Percentiles rank a stretch among this genome's conserved stretches.
Conservation (phyloP, 2,797 vertebrate genomes). For the Carcharodon carcharias region DNA sequence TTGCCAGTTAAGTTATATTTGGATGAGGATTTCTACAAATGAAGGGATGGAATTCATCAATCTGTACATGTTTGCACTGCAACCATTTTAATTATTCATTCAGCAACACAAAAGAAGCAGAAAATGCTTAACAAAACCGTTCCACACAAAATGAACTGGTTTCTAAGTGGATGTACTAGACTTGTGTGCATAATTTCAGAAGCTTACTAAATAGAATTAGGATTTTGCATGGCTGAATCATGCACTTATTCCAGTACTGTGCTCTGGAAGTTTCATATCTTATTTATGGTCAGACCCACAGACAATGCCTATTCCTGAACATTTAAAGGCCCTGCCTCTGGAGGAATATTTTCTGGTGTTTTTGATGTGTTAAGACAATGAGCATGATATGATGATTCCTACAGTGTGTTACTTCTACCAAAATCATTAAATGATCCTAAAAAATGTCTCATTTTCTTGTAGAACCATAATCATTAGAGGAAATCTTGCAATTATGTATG, state of each 20-base stretch:
- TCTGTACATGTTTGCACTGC: conserved; percentile 1
- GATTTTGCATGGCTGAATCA: not conserved
- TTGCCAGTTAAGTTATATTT: not conserved
- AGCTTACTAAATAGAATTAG: not conserved
- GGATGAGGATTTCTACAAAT: not conserved
- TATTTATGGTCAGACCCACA: not conserved
- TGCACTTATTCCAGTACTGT: not conserved
- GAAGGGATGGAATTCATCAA: not conserved
- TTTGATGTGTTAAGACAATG: not conserved
- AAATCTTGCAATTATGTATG: not conserved
- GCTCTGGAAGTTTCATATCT: not conserved
- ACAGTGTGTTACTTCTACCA: not conserved
- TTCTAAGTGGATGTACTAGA: not conserved
- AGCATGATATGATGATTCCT: not conserved
- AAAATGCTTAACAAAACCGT: not conserved
- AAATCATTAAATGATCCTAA: not conserved
- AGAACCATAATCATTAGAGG: too few relatives aligned
- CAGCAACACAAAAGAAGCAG: not conserved
- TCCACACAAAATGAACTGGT: not conserved
- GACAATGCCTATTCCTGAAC: not conserved
- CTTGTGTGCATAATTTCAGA: not conserved
- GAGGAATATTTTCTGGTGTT: not conserved
- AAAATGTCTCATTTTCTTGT: not conserved
- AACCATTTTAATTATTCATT: conserved; percentile 25
- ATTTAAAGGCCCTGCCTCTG: not conserved